phyloP scores from a whole-genome alignment of 2,113 vertebrate genomes.

The Sclerurus mexicanus region DNA sequence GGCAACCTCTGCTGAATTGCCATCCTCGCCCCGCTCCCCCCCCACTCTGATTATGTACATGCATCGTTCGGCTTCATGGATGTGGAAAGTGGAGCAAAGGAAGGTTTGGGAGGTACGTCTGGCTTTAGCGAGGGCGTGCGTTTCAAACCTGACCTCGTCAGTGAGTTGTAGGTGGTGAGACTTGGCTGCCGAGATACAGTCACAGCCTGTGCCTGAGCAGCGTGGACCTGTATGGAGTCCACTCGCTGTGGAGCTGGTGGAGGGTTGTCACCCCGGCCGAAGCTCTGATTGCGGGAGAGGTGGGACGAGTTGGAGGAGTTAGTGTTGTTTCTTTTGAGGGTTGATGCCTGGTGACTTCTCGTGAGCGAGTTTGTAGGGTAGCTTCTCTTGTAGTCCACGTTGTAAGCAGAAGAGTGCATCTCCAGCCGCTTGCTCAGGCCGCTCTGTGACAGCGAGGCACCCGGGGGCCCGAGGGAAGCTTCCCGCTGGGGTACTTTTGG shows the following conservation, averaged over 20 bases:
- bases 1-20: conserved; percentile 75
- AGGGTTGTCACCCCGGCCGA: conserved; percentile 88
- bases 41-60: conserved; percentile 89
- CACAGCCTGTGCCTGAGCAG: conserved; percentile 79
- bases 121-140: conserved; percentile 89
- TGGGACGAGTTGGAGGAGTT: conserved; percentile 98
- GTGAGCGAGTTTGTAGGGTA: conserved; percentile 83
- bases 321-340: conserved; percentile 96
- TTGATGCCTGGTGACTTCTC: conserved; percentile 79
- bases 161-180: conserved; percentile 88
- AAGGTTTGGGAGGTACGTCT: conserved; percentile 95
- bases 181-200: conserved; percentile 89
- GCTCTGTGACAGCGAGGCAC: conserved; percentile 78
- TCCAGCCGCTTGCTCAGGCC: conserved; percentile 93
- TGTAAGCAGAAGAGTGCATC: conserved; percentile 90
- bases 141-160: conserved; percentile 90
- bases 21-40: conserved; percentile 69
- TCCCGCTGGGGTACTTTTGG: conserved; percentile 96
- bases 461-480: conserved; percentile 87
- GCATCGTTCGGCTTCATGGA: conserved; percentile 92
- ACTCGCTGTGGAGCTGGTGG: conserved; percentile 94
- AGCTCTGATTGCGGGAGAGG: conserved; percentile 93
- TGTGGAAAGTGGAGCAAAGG: conserved; percentile 87
- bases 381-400: conserved; percentile 87
- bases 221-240: conserved; percentile 96